phyloP scores from a whole-genome alignment of 1,140 invertebrate genomes.

The Grapholita molesta region DNA sequence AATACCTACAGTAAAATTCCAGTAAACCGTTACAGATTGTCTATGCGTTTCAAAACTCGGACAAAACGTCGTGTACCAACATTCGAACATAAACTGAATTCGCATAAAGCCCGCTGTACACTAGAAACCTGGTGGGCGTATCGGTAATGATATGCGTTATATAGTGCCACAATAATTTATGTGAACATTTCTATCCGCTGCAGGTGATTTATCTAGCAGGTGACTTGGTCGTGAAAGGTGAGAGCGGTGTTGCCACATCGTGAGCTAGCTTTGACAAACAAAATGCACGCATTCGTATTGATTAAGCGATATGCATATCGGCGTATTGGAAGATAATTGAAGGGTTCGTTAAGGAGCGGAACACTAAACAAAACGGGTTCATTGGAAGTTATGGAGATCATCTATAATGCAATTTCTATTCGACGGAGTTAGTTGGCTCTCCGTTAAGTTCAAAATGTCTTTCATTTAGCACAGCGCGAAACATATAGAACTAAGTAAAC shows the following conservation, averaged over 20 bases:
- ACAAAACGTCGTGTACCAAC: background rate
- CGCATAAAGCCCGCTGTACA: constrained; percentile 12
- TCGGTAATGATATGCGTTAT: constrained; percentile 29
- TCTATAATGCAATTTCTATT: background rate
- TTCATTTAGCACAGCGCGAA: too few species aligned
- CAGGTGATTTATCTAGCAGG: constrained; percentile 44
- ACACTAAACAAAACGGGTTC: background rate
- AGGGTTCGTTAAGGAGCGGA: background rate
- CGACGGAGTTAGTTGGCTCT: background rate
- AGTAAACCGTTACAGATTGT: background rate
- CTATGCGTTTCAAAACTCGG: background rate
- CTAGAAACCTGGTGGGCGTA: constrained; percentile 37
- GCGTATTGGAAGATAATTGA: constrained; percentile 1
- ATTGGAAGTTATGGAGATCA: background rate
- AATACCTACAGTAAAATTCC: background rate
- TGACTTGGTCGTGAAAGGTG: constrained; percentile 46
- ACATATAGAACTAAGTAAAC: too few species aligned
- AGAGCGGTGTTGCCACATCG: constrained; percentile 26
- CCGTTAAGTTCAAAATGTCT: too few species aligned
- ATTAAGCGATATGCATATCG: constrained; percentile 15
- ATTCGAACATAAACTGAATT: background rate
- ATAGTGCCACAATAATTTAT: constrained; percentile 55
- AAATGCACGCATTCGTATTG: constrained; percentile 22
- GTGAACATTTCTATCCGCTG: constrained; percentile 44
- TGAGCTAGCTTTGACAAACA: constrained; percentile 22